Percentiles rank a stretch among this genome's conserved stretches.
Evolutionary conservation across 2,888 invertebrate species (phyloP).

Genomic region (Archaeoteleia sp.): DNA sequence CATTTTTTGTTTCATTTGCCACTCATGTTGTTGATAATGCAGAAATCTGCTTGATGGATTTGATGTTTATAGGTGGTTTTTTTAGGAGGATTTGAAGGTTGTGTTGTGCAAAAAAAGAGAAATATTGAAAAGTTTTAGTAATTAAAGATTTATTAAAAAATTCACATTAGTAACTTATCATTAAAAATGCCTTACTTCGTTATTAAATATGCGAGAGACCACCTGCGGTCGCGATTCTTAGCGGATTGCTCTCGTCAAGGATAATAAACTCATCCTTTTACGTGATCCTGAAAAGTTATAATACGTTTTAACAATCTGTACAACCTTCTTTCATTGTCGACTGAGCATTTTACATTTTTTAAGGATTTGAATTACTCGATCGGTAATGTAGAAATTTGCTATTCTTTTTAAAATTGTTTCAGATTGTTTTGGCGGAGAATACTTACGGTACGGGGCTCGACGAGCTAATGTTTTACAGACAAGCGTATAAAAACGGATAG

Average conservation of each 20-base stretch:
- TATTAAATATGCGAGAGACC: conserved; percentile 70
- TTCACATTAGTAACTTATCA: conserved; percentile 73
- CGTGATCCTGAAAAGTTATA: conserved; percentile 59
- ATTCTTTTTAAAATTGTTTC: neutral
- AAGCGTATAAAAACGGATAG: conserved; percentile 5
- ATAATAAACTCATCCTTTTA: conserved; percentile 61
- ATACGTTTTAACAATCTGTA: too few relatives aligned
- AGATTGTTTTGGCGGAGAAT: neutral
- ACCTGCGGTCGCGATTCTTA: conserved; percentile 59
- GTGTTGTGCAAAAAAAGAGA: too few relatives aligned
- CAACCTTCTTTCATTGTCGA: too few relatives aligned
- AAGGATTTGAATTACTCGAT: too few relatives aligned
- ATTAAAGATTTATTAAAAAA: conserved; percentile 71
- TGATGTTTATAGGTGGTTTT: conserved; percentile 1
- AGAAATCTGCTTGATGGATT: neutral
- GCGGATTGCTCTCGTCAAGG: conserved; percentile 61
- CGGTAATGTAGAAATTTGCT: conserved; percentile 3
- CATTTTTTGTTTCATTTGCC: conserved; percentile 30
- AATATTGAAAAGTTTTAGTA: conserved; percentile 23
- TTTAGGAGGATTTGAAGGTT: too few relatives aligned
- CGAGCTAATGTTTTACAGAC: conserved; percentile 26
- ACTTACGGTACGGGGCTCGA: conserved; percentile 47
- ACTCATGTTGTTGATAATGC: too few relatives aligned
- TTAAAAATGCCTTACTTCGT: conserved; percentile 72
- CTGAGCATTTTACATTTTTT: too few relatives aligned